Percentiles rank a stretch among this genome's conserved stretches.
Evolutionary conservation across 2,113 vertebrate genomes (phyloP).

Genomic region (Caretta caretta): DNA sequence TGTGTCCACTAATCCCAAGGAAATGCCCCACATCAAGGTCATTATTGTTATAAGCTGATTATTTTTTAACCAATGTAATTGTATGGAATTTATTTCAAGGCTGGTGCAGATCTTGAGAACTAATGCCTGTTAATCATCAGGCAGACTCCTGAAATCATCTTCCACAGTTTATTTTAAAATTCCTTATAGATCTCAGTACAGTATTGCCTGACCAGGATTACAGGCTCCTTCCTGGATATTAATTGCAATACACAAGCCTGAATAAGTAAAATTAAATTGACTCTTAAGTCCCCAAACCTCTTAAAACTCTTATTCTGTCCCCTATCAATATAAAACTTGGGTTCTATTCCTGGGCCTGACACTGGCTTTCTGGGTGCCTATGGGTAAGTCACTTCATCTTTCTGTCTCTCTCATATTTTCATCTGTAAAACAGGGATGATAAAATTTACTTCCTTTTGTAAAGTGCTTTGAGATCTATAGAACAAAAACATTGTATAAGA

Average conservation of each 20-base stretch:
- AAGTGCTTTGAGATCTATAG: neutral
- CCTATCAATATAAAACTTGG: neutral
- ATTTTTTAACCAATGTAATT: neutral
- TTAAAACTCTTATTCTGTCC: neutral
- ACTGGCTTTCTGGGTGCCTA: neutral
- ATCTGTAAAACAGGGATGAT: neutral
- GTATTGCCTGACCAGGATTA: neutral
- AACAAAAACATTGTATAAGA: neutral
- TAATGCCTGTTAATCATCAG: neutral
- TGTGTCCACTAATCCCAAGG: neutral
- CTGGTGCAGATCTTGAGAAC: neutral
- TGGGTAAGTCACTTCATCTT: neutral
- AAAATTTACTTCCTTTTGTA: neutral
- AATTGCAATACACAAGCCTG: neutral
- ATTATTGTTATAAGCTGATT: neutral
- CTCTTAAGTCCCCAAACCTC: neutral
- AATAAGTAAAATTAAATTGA: neutral
- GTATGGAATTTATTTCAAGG: neutral
- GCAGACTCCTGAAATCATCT: neutral
- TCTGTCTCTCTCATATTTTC: neutral
- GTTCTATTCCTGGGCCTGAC: neutral
- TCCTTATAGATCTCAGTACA: neutral
- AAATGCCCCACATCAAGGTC: neutral
- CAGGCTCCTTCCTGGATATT: neutral
- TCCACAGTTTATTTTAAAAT: neutral